phyloP scores from a whole-genome alignment of 2,888 invertebrate species.

The Calameuta pallipes region DNA sequence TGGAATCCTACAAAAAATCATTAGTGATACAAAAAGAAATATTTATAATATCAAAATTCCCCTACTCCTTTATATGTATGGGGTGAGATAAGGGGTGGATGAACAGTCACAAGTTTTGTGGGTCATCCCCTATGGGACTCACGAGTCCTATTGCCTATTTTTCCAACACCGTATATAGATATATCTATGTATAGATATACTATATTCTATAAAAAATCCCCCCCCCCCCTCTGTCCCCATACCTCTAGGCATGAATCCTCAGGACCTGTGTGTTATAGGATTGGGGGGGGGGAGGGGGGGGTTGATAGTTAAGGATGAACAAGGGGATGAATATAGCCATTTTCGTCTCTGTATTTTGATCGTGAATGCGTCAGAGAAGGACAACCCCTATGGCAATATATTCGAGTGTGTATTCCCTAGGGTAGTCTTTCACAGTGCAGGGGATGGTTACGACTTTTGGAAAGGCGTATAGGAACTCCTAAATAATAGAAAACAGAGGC shows the following conservation, averaged over 20 bases:
- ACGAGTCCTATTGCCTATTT: conserved; percentile 7
- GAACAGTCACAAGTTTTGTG: background rate
- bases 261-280: background rate
- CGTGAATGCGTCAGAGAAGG: background rate
- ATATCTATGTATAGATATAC: conserved; percentile 3
- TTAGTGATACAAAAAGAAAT: background rate
- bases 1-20: background rate
- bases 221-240: conserved; percentile 31
- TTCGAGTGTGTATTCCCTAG: background rate
- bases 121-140: background rate
- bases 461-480: background rate
- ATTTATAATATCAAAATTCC: background rate
- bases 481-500: background rate
- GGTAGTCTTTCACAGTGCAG: background rate
- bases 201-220: conserved; percentile 34
- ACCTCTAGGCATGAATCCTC: conserved; percentile 1
- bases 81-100: background rate
- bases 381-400: background rate
- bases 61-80: background rate
- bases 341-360: background rate
- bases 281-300: background rate
- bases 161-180: background rate
- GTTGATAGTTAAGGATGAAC: background rate
- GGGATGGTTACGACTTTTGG: background rate
- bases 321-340: background rate